Evolutionary conservation across 2,113 vertebrate genomes (phyloP).

Genomic region (Arenaria interpres): DNA sequence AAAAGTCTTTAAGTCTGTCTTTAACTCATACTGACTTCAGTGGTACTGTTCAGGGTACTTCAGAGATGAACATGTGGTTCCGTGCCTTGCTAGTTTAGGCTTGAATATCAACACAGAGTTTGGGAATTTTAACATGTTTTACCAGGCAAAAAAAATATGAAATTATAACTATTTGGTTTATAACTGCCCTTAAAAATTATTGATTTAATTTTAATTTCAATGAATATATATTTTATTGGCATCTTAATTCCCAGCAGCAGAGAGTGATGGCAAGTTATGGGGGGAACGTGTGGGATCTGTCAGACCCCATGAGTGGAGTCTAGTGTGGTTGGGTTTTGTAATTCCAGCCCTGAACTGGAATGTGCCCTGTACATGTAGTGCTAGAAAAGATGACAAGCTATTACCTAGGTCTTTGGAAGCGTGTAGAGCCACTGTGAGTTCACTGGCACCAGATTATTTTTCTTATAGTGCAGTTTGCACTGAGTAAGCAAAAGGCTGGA

Average conservation of each 20-base stretch:
- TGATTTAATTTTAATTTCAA: background rate
- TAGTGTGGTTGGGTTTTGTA: background rate
- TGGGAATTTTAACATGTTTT: background rate
- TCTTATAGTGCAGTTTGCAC: background rate
- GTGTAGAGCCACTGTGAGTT: background rate
- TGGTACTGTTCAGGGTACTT: background rate
- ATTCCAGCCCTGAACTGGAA: background rate
- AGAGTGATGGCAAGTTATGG: background rate
- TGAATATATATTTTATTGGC: background rate
- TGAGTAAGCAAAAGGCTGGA: background rate
- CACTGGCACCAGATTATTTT: background rate
- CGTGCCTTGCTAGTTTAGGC: background rate
- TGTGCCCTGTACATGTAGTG: background rate
- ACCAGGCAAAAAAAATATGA: background rate
- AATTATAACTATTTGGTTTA: background rate
- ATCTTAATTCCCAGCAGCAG: background rate
- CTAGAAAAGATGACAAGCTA: accelerated
- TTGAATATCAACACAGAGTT: background rate
- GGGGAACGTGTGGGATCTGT: no score
- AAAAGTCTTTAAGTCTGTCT: background rate
- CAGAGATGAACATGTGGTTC: background rate
- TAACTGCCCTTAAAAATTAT: background rate
- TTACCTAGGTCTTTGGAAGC: background rate
- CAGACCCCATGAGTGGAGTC: background rate
- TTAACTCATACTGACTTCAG: background rate